phyloP scores from a whole-genome alignment of 1,140 invertebrate species.

The Pygmarrhopalites habei region DNA sequence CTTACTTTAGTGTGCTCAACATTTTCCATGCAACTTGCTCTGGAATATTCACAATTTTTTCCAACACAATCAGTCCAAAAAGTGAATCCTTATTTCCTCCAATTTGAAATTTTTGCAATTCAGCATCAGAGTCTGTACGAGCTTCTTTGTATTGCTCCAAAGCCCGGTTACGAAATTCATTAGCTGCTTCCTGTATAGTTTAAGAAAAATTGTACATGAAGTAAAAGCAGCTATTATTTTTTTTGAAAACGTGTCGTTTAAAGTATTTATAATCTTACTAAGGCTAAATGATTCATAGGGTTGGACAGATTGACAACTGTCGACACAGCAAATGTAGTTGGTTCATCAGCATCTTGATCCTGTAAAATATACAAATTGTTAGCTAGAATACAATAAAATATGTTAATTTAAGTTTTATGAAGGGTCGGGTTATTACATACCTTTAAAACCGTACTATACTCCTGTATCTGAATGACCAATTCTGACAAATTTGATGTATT shows the following conservation, averaged over 20 bases:
- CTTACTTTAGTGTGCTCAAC: conserved; percentile 6
- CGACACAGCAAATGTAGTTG: background rate
- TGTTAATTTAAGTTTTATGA: background rate
- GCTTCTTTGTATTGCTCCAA: background rate
- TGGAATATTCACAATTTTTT: conserved; percentile 11
- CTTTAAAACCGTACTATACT: background rate
- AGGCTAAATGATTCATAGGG: background rate
- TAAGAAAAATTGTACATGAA: background rate
- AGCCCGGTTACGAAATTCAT: background rate
- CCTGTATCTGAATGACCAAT: background rate
- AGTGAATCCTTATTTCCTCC: background rate
- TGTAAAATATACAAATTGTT: background rate
- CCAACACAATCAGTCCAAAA: conserved; percentile 3
- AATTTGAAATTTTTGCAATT: background rate
- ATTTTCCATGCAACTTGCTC: background rate
- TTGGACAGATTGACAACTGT: conserved; percentile 4
- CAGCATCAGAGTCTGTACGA: background rate
- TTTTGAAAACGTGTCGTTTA: background rate
- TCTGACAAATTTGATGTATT: background rate
- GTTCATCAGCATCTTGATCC: conserved; percentile 10
- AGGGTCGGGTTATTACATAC: no score
- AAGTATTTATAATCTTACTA: background rate
- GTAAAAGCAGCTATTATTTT: background rate
- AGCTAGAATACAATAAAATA: background rate
- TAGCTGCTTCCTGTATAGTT: background rate